Base-by-base conservation (phyloP, 2,797 vertebrate species). In the Platalea minor region DNA sequence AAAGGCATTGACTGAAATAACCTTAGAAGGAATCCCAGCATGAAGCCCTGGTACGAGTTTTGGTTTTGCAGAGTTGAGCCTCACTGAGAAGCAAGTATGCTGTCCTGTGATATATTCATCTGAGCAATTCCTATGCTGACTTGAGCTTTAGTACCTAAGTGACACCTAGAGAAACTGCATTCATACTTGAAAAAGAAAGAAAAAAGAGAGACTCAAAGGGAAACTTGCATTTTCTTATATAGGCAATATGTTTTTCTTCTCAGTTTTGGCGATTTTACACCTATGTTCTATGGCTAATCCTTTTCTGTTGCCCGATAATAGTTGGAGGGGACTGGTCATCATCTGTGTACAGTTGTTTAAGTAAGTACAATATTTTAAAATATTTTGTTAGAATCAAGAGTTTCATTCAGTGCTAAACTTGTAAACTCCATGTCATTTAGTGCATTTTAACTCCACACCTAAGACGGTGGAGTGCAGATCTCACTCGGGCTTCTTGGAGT, bases 1-100 rank as follows among this genome's bases (percentile, higher is more conserved):
- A 95, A 85, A 95, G 50, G 33, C 63, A 56, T 31, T 73, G 91
- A 79, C 89, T 79, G 83, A 96, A 92, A 93, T 76, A 94, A 64
- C 87, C 82, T 65, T 72, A 91, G 83, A 89, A 94, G 46, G 89
- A 56, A 88, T 85, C 91, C 54, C 74, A 93, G 77, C 91, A 39
- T 0, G 24, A 91, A 89, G 87, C 91, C 79, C 31, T 73, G 35
- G 24, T 78, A 24, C 0, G 17, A 50, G 76, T 65, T 91, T 65
- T 75, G 69, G 69, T 17, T 91, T 88, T 88, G 82, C 89, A 86
- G 76, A 57, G 46, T 15, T 69, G 77, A 78, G 28, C 59, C 73
- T 54, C 6, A 0, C 31, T 93, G 65, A 91, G 82, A 78, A 77
- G 26, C 57, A 53, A 67, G 59, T 81, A 14, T 84, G 50, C 46